These are phyloP conservation scores for Caenorhabditis latens DNA, from an alignment of 1,140 invertebrate genomes.

Conservation along the genomic window DNA sequence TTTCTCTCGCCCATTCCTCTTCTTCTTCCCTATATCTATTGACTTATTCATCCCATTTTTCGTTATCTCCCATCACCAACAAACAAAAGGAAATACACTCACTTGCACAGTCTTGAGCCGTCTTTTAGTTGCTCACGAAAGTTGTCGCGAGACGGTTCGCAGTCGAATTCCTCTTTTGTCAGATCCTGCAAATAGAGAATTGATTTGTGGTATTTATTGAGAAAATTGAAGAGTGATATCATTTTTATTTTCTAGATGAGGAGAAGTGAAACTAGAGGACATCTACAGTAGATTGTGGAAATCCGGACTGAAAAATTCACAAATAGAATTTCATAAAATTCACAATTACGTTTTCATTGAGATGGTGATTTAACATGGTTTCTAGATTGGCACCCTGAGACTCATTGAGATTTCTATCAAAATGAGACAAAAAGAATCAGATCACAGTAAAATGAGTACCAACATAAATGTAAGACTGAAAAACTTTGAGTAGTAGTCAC, in stretches of 20 bases:
- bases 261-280: too few species aligned
- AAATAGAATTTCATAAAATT: too few species aligned
- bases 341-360: too few species aligned
- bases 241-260: neutral
- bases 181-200: conserved; percentile 80
- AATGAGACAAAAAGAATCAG: too few species aligned
- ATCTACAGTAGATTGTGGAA: too few species aligned
- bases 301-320: too few species aligned
- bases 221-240: neutral
- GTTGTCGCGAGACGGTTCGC: conserved; percentile 85
- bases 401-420: too few species aligned
- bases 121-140: conserved; percentile 82
- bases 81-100: conserved; percentile 29
- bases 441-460: too few species aligned
- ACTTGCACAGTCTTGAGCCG: conserved; percentile 75
- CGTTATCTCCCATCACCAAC: neutral
- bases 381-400: too few species aligned
- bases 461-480: too few species aligned
- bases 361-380: too few species aligned
- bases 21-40: neutral
- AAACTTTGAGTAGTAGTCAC: too few species aligned
- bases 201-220: neutral
- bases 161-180: conserved; percentile 85
- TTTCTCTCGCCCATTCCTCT: neutral
- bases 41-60: neutral